Evolutionary conservation across 2,888 invertebrate species (phyloP).

Genomic region (Spodoptera exigua): DNA sequence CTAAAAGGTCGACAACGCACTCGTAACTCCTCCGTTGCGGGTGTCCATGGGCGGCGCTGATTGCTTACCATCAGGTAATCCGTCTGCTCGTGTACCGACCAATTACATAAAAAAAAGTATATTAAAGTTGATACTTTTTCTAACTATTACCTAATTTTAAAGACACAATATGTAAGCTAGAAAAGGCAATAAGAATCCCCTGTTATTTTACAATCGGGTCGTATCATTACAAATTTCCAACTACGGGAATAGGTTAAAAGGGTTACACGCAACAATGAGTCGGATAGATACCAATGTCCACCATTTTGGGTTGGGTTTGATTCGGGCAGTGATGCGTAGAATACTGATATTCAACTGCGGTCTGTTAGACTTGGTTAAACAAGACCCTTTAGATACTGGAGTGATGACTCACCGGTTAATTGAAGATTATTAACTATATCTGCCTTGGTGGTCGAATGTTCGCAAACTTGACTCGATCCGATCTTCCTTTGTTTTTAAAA

Average conservation of each 20-base stretch:
- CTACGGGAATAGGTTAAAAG: slow-evolving; percentile 24
- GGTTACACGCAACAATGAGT: slow-evolving; percentile 39
- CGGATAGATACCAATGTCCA: slow-evolving; percentile 25
- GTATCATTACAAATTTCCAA: slow-evolving; percentile 4
- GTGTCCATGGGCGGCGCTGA: too few species aligned
- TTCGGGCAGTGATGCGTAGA: slow-evolving; percentile 24
- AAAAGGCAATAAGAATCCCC: background rate
- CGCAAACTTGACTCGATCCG: too few species aligned
- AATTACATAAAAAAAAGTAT: too few species aligned
- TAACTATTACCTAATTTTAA: too few species aligned
- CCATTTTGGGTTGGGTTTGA: slow-evolving; percentile 19
- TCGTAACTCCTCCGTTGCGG: too few species aligned
- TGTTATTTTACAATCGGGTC: slow-evolving; percentile 2
- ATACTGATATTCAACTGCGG: slow-evolving; percentile 4
- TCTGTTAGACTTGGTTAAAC: background rate
- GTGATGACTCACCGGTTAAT: slow-evolving; percentile 4
- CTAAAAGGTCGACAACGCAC: too few species aligned
- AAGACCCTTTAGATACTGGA: background rate
- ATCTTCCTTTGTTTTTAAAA: too few species aligned
- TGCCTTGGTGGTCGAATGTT: too few species aligned
- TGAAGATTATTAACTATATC: slow-evolving; percentile 6
- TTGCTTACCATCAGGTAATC: too few species aligned
- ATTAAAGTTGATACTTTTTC: too few species aligned
- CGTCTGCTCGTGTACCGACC: too few species aligned
- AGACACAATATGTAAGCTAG: background rate